Evolutionary conservation across 2,888 invertebrate genomes (phyloP).

Genomic region (Mayetiola destructor): DNA sequence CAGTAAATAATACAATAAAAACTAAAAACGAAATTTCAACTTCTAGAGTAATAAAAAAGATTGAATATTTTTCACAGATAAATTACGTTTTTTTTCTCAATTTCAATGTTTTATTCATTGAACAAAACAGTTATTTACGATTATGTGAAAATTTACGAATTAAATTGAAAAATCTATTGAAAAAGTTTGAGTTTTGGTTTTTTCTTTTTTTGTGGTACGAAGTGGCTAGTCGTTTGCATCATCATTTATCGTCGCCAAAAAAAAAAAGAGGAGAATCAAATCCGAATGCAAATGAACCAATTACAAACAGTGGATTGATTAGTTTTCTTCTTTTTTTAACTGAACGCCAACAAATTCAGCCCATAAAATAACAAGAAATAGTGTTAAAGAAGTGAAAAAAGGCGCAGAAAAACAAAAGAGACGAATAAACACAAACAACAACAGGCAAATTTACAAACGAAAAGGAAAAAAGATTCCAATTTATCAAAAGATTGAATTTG

Average conservation of each 20-base stretch:
- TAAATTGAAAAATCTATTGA: not conserved
- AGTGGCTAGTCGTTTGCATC: conserved; percentile 2
- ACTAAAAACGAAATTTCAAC: not conserved
- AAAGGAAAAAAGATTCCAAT: no score
- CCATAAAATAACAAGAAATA: no score
- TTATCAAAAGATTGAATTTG: no score
- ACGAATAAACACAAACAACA: no score
- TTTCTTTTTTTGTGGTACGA: no score
- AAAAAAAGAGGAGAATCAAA: not conserved
- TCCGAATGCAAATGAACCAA: not conserved
- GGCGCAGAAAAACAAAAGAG: no score
- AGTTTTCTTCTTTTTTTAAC: no score
- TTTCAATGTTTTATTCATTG: not conserved
- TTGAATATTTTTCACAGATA: not conserved
- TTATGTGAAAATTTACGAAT: not conserved
- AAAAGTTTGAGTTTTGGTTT: not conserved
- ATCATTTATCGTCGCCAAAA: not conserved
- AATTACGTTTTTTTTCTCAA: not conserved
- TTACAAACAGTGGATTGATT: no score
- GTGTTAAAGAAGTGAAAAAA: no score
- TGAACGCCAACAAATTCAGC: no score
- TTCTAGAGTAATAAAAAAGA: not conserved
- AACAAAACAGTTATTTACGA: not conserved
- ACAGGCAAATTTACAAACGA: no score
- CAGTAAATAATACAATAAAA: conserved; percentile 6